Evolutionary conservation across 2,797 vertebrate genomes (phyloP).

Genomic region (Epinephelus awoara): DNA sequence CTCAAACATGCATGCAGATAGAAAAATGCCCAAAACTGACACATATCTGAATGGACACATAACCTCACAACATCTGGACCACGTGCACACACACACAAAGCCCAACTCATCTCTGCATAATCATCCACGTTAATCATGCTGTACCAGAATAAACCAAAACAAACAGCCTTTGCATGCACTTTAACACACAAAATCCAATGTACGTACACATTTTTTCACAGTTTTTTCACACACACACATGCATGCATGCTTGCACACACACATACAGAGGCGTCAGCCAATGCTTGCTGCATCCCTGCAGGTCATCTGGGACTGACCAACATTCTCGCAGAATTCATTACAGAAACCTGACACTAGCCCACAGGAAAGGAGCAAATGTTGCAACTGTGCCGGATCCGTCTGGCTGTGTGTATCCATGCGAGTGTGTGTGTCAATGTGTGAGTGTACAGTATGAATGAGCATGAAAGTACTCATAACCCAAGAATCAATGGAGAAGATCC

Average conservation of each 20-base stretch:
- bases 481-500: conserved; percentile 69
- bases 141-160: background rate
- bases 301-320: conserved; percentile 66
- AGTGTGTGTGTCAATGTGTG: conserved; percentile 9
- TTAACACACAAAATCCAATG: background rate
- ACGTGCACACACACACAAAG: background rate
- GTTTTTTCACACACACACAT: background rate
- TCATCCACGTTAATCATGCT: background rate
- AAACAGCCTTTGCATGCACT: background rate
- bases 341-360: conserved; percentile 72
- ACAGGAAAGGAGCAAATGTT: conserved; percentile 61
- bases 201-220: background rate
- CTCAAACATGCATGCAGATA: conserved; percentile 6
- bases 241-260: background rate
- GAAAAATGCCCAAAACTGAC: conserved; percentile 19
- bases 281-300: conserved; percentile 30
- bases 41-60: conserved; percentile 32
- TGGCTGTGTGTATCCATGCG: conserved; percentile 20
- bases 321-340: conserved; percentile 75
- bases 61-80: conserved; percentile 25
- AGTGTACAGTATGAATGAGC: conserved; percentile 37
- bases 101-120: conserved; percentile 9
- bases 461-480: conserved; percentile 31
- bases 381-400: conserved; percentile 41
- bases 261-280: background rate